Conservation (phyloP, 2,113 vertebrate species). For the Halichoerus grypus region DNA sequence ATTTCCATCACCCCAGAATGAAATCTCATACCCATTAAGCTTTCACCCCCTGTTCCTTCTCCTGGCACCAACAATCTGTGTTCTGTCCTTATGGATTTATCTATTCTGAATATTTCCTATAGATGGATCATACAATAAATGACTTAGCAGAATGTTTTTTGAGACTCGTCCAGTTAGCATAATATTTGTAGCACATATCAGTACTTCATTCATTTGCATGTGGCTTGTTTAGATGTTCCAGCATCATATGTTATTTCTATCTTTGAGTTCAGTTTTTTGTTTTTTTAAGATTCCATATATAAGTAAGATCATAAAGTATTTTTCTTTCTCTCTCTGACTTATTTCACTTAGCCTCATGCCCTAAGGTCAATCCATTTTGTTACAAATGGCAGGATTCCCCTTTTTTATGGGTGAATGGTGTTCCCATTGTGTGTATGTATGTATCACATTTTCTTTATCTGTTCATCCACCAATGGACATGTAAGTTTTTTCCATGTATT, state of each 20-base stretch:
- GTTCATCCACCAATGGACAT: neutral
- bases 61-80: neutral
- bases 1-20: neutral
- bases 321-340: neutral
- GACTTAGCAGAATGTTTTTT: neutral
- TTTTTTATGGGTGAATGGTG: neutral
- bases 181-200: neutral
- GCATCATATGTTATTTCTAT: neutral
- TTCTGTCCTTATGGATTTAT: neutral
- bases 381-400: neutral
- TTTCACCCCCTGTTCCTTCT: neutral
- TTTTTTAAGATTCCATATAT: neutral
- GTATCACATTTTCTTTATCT: neutral
- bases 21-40: neutral
- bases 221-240: neutral
- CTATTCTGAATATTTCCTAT: conserved; percentile 9
- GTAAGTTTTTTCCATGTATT: neutral
- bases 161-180: neutral
- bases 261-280: neutral
- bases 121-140: neutral
- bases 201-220: neutral
- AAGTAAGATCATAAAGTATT: neutral
- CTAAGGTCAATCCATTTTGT: neutral
- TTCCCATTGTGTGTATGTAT: neutral
- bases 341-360: neutral